phyloP scores from a whole-genome alignment of 1,140 invertebrate species.

The silkworm (Bombyx mori) region DNA sequence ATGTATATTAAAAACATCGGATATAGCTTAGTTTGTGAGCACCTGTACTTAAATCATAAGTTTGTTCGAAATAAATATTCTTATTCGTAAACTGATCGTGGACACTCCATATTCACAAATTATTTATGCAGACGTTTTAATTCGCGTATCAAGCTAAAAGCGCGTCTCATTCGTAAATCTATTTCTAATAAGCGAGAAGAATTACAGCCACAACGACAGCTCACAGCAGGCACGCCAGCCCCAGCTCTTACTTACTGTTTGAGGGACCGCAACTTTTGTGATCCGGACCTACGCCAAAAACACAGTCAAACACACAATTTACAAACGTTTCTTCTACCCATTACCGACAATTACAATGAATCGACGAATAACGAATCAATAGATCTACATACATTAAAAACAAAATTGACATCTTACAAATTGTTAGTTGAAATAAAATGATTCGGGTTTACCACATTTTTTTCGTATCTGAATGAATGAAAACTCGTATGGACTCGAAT shows the following conservation, averaged over 20 bases:
- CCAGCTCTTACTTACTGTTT: constrained; percentile 65
- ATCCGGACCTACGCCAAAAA: constrained; percentile 70
- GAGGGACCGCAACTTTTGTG: constrained; percentile 67
- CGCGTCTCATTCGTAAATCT: constrained; percentile 42
- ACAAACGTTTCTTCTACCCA: constrained; percentile 28
- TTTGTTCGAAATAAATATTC: too few relatives aligned
- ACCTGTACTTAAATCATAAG: too few relatives aligned
- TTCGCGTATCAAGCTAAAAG: constrained; percentile 34
- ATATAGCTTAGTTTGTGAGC: too few relatives aligned
- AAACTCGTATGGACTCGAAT: constrained; percentile 17
- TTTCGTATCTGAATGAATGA: constrained; percentile 41
- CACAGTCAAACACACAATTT: constrained; percentile 66
- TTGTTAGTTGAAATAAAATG: constrained; percentile 55
- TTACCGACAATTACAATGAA: constrained; percentile 34
- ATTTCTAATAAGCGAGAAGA: constrained; percentile 51
- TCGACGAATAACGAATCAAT: constrained; percentile 34
- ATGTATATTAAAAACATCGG: too few relatives aligned
- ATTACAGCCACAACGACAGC: constrained; percentile 56
- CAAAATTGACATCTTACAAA: constrained; percentile 34
- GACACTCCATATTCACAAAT: too few relatives aligned
- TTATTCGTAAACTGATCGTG: too few relatives aligned
- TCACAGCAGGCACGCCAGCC: constrained; percentile 52
- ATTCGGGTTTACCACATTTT: constrained; percentile 53
- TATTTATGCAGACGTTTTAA: too few relatives aligned
- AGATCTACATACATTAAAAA: constrained; percentile 40